Evolutionary conservation across 1,140 invertebrate species (phyloP), one percentile per base, ranked within the genome.

Genomic region (Conopomorpha cramerella): DNA sequence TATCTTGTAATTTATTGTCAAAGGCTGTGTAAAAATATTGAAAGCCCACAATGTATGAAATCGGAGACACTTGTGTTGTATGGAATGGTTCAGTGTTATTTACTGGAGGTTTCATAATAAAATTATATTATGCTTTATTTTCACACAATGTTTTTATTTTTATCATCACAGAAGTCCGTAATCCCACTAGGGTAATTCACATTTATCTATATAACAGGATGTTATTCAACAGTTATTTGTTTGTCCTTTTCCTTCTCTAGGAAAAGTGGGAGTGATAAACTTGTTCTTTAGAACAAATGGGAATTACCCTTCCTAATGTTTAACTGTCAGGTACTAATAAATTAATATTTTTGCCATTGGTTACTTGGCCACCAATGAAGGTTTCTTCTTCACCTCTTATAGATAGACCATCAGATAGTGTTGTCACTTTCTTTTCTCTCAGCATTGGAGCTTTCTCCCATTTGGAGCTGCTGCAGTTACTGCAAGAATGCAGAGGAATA

Each of bases 361-460:
- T 64, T 8, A 81, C 53, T 19, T 44, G 36, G 10, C 82, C 83
- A 43, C 87, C 87, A 39, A 86, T 61, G 58, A 82, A 87, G 30
- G 76, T 82, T 51, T 90, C 86, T 58, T 91, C 88, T 30, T 85
- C 87, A 6, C 88, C 88, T 38, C 87, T 76, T 30, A 91, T 84
- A 0, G 87, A 89, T 1, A 91, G 60, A 1, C 65, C 56, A 13
- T 82, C 77, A 1, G 73, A 59, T 1, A 79, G 46, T 14, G 81
- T 61, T 8, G 76, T 51, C 0, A 77, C 74, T 41, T 80, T 86
- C 45, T 82, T 87, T 51, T 90, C 90, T 40, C 86, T 83, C 51
- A 92, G 84, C 91, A 95, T 93, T 1, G 84, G 79, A 10, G 91
- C 83, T 54, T 84, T 86, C 41, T 86, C 79, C 91, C 90, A 95